Conservation (phyloP, 2,888 invertebrate species). For the Tenthredo scrophulariae region DNA sequence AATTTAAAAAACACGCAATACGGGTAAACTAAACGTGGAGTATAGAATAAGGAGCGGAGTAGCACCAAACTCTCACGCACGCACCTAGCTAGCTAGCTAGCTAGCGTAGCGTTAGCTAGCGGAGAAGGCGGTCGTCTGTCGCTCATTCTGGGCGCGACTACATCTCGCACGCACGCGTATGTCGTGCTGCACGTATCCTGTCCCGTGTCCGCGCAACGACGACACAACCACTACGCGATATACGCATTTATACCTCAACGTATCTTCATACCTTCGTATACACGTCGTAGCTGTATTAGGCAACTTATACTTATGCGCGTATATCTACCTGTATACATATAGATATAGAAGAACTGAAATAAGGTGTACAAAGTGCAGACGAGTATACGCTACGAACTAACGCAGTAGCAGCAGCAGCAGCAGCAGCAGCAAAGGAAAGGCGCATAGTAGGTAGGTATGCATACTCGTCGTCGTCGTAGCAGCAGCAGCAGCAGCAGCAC, state of each 20-base stretch:
- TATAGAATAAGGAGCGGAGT: background rate
- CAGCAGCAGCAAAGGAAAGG: constrained; percentile 9
- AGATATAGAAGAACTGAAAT: background rate
- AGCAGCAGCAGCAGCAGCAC: constrained; percentile 20
- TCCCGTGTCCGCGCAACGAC: background rate
- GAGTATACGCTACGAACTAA: background rate
- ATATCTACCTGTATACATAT: background rate
- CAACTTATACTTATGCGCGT: background rate
- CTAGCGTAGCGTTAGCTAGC: background rate
- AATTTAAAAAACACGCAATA: constrained; percentile 53
- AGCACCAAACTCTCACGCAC: background rate
- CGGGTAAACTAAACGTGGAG: constrained; percentile 10
- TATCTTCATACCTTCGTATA: background rate
- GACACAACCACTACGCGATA: background rate
- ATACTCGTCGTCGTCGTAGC: background rate
- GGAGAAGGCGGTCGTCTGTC: constrained; percentile 12
- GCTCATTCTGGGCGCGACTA: constrained; percentile 34
- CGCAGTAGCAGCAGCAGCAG: background rate
- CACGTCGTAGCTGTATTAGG: background rate
- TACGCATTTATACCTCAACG: background rate
- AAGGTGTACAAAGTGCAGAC: constrained; percentile 6
- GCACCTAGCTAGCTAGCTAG: background rate
- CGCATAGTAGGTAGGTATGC: constrained; percentile 13
- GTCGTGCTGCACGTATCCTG: constrained; percentile 21
- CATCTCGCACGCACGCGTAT: constrained; percentile 39